Conservation (phyloP, 1,140 invertebrate genomes). For the Tigriopus japonicus region DNA sequence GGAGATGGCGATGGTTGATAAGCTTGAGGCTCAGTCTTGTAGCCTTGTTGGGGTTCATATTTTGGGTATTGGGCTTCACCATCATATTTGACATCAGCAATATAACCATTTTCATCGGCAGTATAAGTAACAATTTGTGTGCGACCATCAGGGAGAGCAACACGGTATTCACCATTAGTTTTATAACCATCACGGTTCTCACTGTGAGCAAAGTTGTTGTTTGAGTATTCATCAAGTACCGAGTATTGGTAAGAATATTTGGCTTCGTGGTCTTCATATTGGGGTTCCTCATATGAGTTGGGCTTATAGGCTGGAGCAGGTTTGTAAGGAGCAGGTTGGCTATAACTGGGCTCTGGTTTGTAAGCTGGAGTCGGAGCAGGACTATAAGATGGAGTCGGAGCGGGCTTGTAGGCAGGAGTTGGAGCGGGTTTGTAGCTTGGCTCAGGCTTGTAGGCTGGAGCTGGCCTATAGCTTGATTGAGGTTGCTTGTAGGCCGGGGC, state of each 20-base stretch:
- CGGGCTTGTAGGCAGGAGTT: background rate
- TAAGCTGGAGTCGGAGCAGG: background rate
- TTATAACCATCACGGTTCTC: background rate
- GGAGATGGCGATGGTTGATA: too few species aligned
- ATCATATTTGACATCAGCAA: background rate
- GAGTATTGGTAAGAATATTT: background rate
- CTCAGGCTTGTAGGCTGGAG: background rate
- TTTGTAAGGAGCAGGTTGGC: too few species aligned
- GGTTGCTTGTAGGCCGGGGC: background rate
- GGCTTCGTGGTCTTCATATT: background rate
- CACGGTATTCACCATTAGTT: background rate
- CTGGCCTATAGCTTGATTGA: background rate
- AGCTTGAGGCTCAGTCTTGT: too few species aligned
- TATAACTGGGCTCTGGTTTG: too few species aligned
- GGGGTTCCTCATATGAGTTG: too few species aligned
- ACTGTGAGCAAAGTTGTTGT: background rate
- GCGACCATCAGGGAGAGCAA: slow-evolving; percentile 1
- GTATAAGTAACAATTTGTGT: slow-evolving; percentile 1
- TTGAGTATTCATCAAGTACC: background rate
- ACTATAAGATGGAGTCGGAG: background rate
- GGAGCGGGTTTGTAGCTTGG: background rate
- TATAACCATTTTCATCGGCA: slow-evolving; percentile 1
- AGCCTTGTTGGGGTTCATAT: background rate
- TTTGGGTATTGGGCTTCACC: background rate
- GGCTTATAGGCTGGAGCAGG: too few species aligned